Evolutionary conservation across 2,113 vertebrate genomes (phyloP).

Genomic region (Haliaeetus leucogaster): DNA sequence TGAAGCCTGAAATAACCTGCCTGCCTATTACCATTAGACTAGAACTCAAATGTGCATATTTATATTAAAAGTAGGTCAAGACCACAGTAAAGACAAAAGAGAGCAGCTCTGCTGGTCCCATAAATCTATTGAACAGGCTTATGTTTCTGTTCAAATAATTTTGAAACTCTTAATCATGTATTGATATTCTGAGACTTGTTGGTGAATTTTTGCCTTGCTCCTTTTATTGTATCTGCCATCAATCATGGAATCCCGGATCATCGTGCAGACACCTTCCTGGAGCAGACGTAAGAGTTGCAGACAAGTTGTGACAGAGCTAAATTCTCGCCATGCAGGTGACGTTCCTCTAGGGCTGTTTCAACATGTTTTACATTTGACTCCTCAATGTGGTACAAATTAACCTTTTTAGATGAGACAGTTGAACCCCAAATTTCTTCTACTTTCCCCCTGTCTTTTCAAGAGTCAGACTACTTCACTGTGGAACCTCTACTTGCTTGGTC

Average conservation of each 20-base stretch:
- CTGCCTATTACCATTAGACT: not conserved
- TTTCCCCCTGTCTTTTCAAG: not conserved
- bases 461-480: not conserved
- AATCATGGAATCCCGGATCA: not conserved
- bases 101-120: not conserved
- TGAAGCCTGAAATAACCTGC: not conserved
- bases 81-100: not conserved
- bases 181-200: not conserved
- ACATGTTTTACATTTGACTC: fast-evolving
- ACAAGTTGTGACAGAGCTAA: not conserved
- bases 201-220: not conserved
- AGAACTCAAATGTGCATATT: not conserved
- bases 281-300: not conserved
- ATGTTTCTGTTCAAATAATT: not conserved
- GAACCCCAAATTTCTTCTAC: not conserved
- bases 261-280: fast-evolving
- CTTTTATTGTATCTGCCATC: not conserved
- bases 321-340: not conserved
- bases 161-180: not conserved
- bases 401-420: not conserved
- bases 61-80: not conserved
- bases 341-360: not conserved
- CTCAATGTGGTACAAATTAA: not conserved
- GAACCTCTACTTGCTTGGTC: not conserved
- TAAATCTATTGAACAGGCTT: not conserved